Conservation (phyloP, 2,797 vertebrate genomes). For the Pseudomugil tenellus region DNA sequence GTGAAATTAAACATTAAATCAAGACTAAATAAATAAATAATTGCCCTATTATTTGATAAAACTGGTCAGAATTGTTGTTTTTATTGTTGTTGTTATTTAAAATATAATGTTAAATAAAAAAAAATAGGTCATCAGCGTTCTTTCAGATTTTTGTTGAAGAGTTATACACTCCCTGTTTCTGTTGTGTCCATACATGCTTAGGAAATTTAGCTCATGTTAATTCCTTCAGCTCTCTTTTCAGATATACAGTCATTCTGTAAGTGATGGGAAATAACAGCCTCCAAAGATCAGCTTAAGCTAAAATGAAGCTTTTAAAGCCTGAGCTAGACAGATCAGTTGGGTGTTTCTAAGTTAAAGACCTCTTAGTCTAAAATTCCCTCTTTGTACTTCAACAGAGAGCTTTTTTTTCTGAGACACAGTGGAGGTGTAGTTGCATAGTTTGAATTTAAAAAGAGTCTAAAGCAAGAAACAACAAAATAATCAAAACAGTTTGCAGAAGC, state of each 20-base stretch:
- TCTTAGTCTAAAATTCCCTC: constrained; percentile 33
- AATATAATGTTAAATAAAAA: background rate
- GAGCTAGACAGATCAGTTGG: constrained; percentile 17
- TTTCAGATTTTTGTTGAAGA: background rate
- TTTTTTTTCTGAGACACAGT: constrained; percentile 17
- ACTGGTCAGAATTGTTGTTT: background rate
- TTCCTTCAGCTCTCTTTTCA: background rate
- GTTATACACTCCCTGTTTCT: background rate
- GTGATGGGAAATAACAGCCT: constrained; percentile 8
- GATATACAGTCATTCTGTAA: background rate
- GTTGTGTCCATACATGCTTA: background rate
- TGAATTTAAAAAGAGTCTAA: constrained; percentile 19
- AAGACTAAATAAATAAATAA: too few species aligned
- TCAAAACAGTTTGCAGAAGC: background rate
- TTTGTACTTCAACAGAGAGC: constrained; percentile 22
- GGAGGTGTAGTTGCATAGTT: constrained; percentile 16
- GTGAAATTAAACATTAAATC: too few species aligned
- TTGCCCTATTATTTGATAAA: background rate
- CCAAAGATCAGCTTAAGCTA: constrained; percentile 20
- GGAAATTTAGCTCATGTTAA: background rate
- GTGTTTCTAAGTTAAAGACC: constrained; percentile 24
- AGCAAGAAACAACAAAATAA: too few species aligned
- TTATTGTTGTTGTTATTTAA: background rate
- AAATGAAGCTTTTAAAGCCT: constrained; percentile 25
- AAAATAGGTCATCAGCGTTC: background rate